Conservation (phyloP, 2,113 vertebrate species). For the Zosterops pallidus region DNA sequence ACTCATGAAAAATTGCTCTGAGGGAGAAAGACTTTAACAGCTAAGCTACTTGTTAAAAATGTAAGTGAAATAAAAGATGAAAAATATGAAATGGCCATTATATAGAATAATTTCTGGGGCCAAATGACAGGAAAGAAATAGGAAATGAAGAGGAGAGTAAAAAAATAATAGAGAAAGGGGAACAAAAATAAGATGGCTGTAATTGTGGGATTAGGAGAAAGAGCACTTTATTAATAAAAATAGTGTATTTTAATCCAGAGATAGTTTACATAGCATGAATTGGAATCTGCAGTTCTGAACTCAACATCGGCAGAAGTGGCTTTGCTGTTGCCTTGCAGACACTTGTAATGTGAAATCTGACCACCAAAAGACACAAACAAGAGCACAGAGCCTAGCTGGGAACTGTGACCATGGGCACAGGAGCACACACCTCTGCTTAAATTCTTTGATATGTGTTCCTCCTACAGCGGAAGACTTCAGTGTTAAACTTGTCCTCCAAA, state of each 20-base stretch:
- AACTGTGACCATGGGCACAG: neutral
- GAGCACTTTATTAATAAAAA: neutral
- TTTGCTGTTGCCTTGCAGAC: neutral
- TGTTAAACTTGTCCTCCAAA: neutral
- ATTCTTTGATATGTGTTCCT: neutral
- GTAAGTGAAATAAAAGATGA: neutral
- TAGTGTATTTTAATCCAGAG: neutral
- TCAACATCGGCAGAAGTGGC: neutral
- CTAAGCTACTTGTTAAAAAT: neutral
- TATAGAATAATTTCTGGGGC: neutral
- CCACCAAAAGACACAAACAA: neutral
- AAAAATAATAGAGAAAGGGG: neutral
- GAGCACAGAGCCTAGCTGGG: neutral
- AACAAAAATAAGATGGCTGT: neutral
- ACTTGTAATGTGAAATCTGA: neutral
- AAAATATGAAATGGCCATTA: neutral
- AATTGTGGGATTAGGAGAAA: neutral
- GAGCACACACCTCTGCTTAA: neutral
- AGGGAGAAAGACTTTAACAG: neutral
- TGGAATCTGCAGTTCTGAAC: neutral
- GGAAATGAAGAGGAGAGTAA: neutral
- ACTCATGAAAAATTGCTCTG: neutral
- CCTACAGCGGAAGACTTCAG: neutral
- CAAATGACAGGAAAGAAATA: neutral
- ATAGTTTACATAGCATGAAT: neutral